phyloP scores from a whole-genome alignment of 2,113 vertebrate genomes.

The Camelus dromedarius region DNA sequence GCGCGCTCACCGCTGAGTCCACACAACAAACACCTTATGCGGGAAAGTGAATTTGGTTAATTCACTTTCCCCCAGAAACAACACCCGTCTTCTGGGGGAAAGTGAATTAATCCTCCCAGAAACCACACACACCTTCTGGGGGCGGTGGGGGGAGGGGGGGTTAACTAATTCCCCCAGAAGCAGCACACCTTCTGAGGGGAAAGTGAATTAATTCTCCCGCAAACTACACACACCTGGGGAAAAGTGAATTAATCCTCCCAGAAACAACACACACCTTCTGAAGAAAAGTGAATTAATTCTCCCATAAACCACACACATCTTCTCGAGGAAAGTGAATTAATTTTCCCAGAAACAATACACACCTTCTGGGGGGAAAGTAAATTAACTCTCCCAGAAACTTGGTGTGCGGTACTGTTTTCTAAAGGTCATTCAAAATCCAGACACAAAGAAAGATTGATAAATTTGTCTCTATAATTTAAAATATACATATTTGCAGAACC shows the following conservation, averaged over 20 bases:
- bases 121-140: background rate
- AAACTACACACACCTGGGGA: too few species aligned
- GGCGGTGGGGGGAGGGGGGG: background rate
- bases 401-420: background rate
- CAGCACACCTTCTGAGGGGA: too few species aligned
- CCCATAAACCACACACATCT: too few species aligned
- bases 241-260: too few species aligned
- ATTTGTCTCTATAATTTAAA: background rate
- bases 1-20: too few species aligned
- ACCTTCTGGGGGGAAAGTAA: background rate
- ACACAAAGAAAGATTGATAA: background rate
- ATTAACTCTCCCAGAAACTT: background rate
- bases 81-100: background rate
- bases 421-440: background rate
- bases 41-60: background rate
- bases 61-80: too few species aligned
- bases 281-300: too few species aligned
- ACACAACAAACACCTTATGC: background rate
- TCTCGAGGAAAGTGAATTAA: too few species aligned
- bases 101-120: background rate
- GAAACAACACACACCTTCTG: too few species aligned
- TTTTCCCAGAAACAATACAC: background rate
- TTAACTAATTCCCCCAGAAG: too few species aligned
- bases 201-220: too few species aligned
- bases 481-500: too few species aligned